Evolutionary conservation across 92 coral and sea anemone genomes (phyloP), one percentile per base, ranked within the genome.

Genomic region (Porites divaricata): DNA sequence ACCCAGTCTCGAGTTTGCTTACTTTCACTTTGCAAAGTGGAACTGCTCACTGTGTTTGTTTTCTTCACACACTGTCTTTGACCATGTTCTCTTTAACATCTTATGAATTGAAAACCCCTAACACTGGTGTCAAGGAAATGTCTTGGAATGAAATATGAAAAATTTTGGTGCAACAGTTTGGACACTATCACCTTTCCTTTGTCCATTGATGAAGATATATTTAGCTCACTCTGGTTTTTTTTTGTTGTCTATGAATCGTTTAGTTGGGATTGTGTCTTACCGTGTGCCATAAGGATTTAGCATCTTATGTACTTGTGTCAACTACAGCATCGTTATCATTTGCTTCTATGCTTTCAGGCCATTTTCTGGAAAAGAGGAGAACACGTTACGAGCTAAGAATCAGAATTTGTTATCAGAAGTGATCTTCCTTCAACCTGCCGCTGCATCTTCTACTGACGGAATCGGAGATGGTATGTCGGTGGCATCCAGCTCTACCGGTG

Each of bases 341-440:
- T 22, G 58, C 20, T 24, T 21, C 49, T 21, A 62, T 85, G 50
- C 10, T 88, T 88, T 21, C 77, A 96, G 98, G 68, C 98, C 98
- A 4, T 89, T 96, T 75, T 92, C 98, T 26, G 92, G 93, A 20
- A 96, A 96, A 87, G 98, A 96, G 65, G 98, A 96, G 78, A 88
- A 84, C 67, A 92, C 95, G 0, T 63, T 92, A 59, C 93, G 94
- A 63, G 80, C 90, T 11, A 96, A 94, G 51, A 88, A 95, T 48
- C 95, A 94, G 77, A 92, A 95, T 77, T 89, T 96, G 67, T 88
- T 96, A 25, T 96, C 98, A 10, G 98, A 96, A 81, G 98, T 96
- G 11, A 90, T 96, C 54, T 96, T 96, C 65, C 93, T 95, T 45
- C 95, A 95, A 67, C 68, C 87, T 8, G 66, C 87, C 64, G 48